Evolutionary conservation across 2,797 vertebrate species (phyloP), one percentile per base, ranked within the genome.

Genomic region (Paguma larvata): DNA sequence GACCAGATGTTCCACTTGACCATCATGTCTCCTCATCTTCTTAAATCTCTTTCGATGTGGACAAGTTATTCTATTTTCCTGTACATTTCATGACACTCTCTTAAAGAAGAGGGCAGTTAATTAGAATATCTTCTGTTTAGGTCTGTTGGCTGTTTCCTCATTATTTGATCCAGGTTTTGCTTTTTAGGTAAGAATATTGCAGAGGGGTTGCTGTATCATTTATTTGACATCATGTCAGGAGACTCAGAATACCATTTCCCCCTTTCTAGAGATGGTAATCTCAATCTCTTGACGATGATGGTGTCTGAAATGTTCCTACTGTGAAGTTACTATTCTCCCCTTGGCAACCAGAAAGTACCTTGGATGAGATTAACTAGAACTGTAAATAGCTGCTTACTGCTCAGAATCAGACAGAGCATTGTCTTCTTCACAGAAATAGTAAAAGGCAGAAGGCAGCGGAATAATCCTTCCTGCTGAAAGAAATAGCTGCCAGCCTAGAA

Each of bases 121-220:
- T 48, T 38, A 41, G 19, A 72, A 34, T 14, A 30, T 62, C 1
- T 51, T 95, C 46, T n/a, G 6, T 62, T 44, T 89, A 44, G 23
- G 62, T 89, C 48, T 30, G 16, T 73, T 63, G 4, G 10, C 1
- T 73, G 41, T 63, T 68, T 72, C 16, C 8, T 89, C 44, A 23
- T 9, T 11, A 67, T 65, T 44, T 12, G 2, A 18, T 11, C n/a
- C 44, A 27, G 25, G 9, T 9, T 46, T 19, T 59, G 34, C 1
- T 14, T 5, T 2, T 19, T 15, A 9, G 56, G 46, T 0, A 0
- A 59, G 6, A 56, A 5, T 6, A 2, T 23, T 25, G 5, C 16
- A 15, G 86, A 82, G 19, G 4, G 1, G 25, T 30, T 32, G 41
- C 16, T 62, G 13, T 6, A 9, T 7, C 27, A 34, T 10, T 53